phyloP scores from a whole-genome alignment of 2,888 invertebrate genomes.

The Penaeus monodon region DNA sequence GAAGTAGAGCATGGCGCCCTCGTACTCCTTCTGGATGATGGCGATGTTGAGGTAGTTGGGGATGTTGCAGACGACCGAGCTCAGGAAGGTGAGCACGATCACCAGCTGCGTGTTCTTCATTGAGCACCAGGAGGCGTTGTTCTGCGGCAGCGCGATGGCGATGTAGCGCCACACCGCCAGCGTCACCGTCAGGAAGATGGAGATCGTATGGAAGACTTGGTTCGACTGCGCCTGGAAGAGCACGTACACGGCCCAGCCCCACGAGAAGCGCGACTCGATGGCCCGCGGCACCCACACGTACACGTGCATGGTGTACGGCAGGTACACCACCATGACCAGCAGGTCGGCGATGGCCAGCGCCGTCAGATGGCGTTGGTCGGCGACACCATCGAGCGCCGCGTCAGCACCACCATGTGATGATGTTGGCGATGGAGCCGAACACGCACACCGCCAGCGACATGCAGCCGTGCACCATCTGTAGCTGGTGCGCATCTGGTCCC shows the following conservation, averaged over 20 bases:
- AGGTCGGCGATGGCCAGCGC: conserved; percentile 91
- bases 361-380: conserved; percentile 93
- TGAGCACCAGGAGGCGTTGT: conserved; percentile 85
- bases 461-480: conserved; percentile 86
- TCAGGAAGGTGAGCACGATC: conserved; percentile 79
- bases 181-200: conserved; percentile 92
- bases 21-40: conserved; percentile 33
- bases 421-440: conserved; percentile 90
- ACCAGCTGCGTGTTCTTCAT: conserved; percentile 82
- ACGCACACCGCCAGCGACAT: conserved; percentile 87
- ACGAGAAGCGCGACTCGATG: conserved; percentile 76
- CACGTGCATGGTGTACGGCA: conserved; percentile 88
- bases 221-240: conserved; percentile 91
- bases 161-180: conserved; percentile 94
- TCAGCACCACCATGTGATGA: conserved; percentile 90
- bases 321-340: conserved; percentile 91
- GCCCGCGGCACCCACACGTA: conserved; percentile 73
- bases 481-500: conserved; percentile 74
- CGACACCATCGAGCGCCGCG: conserved; percentile 89
- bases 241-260: conserved; percentile 86
- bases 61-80: conserved; percentile 62
- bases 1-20: conserved; percentile 72
- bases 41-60: conserved; percentile 63
- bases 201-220: conserved; percentile 89
- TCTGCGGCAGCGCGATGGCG: conserved; percentile 85